Percentiles rank a stretch among this genome's conserved stretches.
Evolutionary conservation across 2,797 vertebrate genomes (phyloP).

Genomic region (Rhynchotus rufescens): DNA sequence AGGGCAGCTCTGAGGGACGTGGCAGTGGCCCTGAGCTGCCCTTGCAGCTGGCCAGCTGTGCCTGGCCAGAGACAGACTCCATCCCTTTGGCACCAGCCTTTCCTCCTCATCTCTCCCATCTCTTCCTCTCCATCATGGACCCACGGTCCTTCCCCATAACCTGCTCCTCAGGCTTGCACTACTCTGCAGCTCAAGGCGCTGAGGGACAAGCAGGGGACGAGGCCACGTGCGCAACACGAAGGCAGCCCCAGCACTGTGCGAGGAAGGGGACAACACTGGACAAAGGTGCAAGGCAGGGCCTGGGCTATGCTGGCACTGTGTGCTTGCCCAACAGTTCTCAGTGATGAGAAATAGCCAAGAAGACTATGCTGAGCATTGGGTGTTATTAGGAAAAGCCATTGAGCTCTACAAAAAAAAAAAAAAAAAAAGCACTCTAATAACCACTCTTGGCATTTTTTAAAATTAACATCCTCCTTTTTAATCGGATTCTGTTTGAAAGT

Average conservation of each 20-base stretch:
- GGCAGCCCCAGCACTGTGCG: rapidly evolving
- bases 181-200: no score
- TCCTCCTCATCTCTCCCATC: no score
- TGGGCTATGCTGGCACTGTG: rapidly evolving
- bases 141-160: no score
- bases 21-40: no score
- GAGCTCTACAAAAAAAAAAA: background rate
- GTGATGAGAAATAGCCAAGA: background rate
- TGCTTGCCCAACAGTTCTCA: background rate
- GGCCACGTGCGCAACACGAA: no score
- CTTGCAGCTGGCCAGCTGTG: no score
- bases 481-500: background rate
- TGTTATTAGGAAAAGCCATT: background rate
- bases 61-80: no score
- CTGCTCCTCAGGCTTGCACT: no score
- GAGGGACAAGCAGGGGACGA: rapidly evolving
- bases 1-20: no score
- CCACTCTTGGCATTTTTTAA: background rate
- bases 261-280: no score
- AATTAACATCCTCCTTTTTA: background rate
- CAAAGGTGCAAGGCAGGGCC: background rate
- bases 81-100: no score
- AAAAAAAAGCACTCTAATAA: background rate
- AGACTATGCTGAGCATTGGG: background rate
- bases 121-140: no score